These are phyloP conservation scores for Folsomia manolachei DNA, from an alignment of 2,888 invertebrate genomes.

Conservation along the genomic window DNA sequence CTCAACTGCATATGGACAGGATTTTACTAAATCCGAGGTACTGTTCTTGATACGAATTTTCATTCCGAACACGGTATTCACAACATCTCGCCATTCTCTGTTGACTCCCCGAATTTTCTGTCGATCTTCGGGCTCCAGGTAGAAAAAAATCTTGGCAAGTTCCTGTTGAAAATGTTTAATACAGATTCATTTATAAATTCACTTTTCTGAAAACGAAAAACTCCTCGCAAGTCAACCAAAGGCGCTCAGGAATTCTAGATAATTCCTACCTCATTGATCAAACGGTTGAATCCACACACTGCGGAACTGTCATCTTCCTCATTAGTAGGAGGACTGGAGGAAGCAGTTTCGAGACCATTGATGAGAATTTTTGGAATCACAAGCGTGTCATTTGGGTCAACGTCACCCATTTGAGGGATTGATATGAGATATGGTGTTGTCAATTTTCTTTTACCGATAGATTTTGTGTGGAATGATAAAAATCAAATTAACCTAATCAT, in stretches of 20 bases:
- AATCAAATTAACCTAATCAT: no score
- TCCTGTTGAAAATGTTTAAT: conserved; percentile 17
- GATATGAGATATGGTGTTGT: no score
- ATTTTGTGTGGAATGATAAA: no score
- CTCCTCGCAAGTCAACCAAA: not conserved
- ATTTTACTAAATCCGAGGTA: conserved; percentile 34
- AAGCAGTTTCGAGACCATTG: not conserved
- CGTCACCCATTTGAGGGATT: no score
- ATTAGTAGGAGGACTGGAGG: no score
- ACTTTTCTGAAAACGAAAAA: not conserved
- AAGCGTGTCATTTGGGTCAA: no score
- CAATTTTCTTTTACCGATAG: no score
- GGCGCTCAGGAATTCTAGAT: not conserved
- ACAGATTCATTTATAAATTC: no score
- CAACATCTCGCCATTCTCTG: conserved; percentile 34
- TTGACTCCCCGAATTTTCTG: conserved; percentile 37
- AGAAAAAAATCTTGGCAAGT: conserved; percentile 35
- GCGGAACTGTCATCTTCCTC: not conserved
- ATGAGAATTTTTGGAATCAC: not conserved
- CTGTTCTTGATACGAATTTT: conserved; percentile 41
- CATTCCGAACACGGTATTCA: conserved; percentile 41
- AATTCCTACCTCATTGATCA: not conserved
- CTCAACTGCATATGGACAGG: conserved; percentile 33
- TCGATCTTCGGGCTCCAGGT: conserved; percentile 29
- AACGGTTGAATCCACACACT: not conserved